phyloP scores from a whole-genome alignment of 1,140 invertebrate genomes.

The Brachionus angularis region DNA sequence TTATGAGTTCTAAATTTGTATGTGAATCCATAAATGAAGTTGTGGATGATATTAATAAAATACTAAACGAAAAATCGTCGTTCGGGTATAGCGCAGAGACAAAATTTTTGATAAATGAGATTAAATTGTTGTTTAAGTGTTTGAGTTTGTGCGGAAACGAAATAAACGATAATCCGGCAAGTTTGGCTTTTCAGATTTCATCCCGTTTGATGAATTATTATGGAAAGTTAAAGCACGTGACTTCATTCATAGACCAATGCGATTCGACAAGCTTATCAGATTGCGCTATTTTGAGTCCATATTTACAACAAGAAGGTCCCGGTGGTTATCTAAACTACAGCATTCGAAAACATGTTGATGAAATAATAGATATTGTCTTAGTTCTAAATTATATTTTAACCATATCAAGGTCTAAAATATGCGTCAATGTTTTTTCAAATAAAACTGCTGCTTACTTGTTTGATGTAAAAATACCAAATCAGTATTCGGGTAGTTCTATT shows the following conservation, averaged over 20 bases:
- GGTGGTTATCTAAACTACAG: neutral
- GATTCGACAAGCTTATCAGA: constrained; percentile 51
- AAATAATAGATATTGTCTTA: constrained; percentile 8
- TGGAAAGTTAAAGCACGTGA: constrained; percentile 49
- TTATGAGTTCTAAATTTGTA: constrained; percentile 34
- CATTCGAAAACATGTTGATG: neutral
- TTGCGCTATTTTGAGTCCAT: constrained; percentile 52
- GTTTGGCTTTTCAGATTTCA: constrained; percentile 49
- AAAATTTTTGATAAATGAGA: neutral
- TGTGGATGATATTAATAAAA: constrained; percentile 14
- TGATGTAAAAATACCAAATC: constrained; percentile 1
- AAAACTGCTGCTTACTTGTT: neutral
- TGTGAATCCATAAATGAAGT: constrained; percentile 34
- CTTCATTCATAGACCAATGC: constrained; percentile 51
- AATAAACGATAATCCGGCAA: constrained; percentile 9
- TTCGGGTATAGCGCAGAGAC: neutral
- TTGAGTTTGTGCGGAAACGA: neutral
- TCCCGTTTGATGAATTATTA: constrained; percentile 53
- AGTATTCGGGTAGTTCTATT: neutral
- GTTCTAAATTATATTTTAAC: neutral
- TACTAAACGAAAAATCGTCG: neutral
- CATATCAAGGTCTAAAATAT: neutral
- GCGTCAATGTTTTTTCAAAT: neutral
- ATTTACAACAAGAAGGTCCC: constrained; percentile 49
- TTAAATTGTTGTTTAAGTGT: constrained; percentile 4